Evolutionary conservation across 2,888 invertebrate genomes (phyloP).

Genomic region (Lymantria monacha): DNA sequence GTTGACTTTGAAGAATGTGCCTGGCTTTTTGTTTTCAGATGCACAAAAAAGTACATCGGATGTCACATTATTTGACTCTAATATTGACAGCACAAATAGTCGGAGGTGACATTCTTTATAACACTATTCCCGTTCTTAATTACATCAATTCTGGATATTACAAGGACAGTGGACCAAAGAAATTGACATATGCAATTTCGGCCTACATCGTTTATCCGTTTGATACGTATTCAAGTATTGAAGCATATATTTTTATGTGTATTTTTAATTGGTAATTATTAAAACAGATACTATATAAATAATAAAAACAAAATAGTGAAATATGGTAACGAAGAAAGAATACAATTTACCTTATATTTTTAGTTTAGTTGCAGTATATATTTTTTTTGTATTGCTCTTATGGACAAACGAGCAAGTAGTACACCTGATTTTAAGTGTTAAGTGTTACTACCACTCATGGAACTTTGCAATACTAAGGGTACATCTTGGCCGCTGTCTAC

Average conservation of each 20-base stretch:
- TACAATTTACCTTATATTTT: too few relatives aligned
- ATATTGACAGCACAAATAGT: conserved; percentile 1
- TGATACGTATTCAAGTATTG: conserved; percentile 9
- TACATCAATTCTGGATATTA: conserved; percentile 7
- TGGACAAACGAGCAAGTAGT: too few relatives aligned
- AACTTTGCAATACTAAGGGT: too few relatives aligned
- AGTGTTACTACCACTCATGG: too few relatives aligned
- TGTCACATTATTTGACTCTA: conserved; percentile 11
- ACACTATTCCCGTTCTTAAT: conserved; percentile 11
- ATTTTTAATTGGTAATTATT: conserved; percentile 16
- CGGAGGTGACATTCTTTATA: conserved; percentile 5
- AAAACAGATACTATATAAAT: too few relatives aligned
- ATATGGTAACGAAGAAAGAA: too few relatives aligned
- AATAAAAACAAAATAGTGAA: too few relatives aligned
- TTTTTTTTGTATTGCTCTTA: too few relatives aligned
- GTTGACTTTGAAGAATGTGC: too few relatives aligned
- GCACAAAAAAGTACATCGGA: conserved; percentile 8
- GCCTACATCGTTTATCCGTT: conserved; percentile 21
- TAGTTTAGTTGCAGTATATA: too few relatives aligned
- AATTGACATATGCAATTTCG: conserved; percentile 21
- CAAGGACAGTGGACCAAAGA: not conserved
- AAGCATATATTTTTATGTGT: conserved; percentile 13
- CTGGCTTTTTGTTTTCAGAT: conserved; percentile 10
- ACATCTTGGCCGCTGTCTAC: too few relatives aligned
- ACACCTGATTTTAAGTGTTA: too few relatives aligned